phyloP scores from a whole-genome alignment of 2,113 vertebrate genomes.

The Myrmecobius fasciatus region DNA sequence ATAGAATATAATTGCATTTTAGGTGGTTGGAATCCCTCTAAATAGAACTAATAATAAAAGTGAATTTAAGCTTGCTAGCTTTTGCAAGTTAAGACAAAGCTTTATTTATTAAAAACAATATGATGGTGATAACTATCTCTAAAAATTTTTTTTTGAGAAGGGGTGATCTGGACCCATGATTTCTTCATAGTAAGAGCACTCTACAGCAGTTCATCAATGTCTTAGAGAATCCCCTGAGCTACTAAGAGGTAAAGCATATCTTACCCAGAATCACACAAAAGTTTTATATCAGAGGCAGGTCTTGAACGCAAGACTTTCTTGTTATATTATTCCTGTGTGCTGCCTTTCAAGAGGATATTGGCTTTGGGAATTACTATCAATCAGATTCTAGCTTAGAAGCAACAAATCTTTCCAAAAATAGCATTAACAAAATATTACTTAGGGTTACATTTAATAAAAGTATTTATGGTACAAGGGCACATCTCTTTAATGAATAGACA shows the following conservation, averaged over 20 bases:
- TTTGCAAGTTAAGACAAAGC: slow-evolving; percentile 42
- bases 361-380: slow-evolving; percentile 57
- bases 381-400: slow-evolving; percentile 44
- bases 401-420: slow-evolving; percentile 56
- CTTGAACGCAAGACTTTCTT: neutral
- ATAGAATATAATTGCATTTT: slow-evolving; percentile 50
- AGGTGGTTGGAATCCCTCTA: slow-evolving; percentile 51
- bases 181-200: neutral
- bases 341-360: slow-evolving; percentile 49
- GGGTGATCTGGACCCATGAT: neutral
- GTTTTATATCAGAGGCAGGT: neutral
- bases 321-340: neutral
- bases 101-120: slow-evolving; percentile 60
- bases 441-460: slow-evolving; percentile 82
- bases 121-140: slow-evolving; percentile 30
- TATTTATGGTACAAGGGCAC: slow-evolving; percentile 79
- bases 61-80: slow-evolving; percentile 58
- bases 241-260: neutral
- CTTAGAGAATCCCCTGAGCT: neutral
- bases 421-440: slow-evolving; percentile 73
- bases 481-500: slow-evolving; percentile 74
- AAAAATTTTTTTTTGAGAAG: neutral
- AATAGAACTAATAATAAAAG: slow-evolving; percentile 67
- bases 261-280: neutral
- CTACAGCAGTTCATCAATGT: neutral